Conservation (phyloP, 2,113 vertebrate genomes). For the Litocranius walleri region DNA sequence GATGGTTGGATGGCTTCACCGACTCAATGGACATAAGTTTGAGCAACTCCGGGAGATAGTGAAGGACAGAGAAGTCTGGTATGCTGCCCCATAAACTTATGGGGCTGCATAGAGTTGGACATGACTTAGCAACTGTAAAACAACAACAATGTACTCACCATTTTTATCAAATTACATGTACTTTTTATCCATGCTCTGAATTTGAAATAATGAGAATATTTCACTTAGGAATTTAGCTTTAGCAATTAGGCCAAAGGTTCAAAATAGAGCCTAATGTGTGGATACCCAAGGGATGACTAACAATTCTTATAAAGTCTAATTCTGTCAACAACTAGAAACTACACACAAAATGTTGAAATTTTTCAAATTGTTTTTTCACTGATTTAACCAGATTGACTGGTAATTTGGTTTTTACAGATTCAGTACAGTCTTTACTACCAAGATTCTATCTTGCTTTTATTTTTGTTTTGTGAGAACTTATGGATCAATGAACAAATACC, state of each 20-base stretch:
- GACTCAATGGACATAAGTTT: neutral
- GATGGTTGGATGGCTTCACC: neutral
- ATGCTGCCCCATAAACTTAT: neutral
- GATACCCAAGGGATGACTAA: neutral
- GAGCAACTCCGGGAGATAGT: neutral
- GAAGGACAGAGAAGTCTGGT: neutral
- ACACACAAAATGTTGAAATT: neutral
- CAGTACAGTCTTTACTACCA: neutral
- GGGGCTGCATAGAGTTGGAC: neutral
- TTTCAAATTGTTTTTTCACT: neutral
- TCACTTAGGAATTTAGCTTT: neutral
- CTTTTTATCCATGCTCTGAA: neutral
- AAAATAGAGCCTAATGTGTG: neutral
- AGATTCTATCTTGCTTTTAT: neutral
- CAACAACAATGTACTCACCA: neutral
- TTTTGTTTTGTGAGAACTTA: neutral
- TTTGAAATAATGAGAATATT: slow-evolving; percentile 8
- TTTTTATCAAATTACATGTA: neutral
- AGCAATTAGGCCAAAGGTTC: neutral
- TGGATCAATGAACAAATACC: neutral
- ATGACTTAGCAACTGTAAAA: neutral
- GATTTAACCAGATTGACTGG: neutral
- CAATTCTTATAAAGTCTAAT: neutral
- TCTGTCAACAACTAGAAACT: neutral
- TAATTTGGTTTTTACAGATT: neutral